These are phyloP conservation scores for Ammodytes dubius DNA, from an alignment of 2,113 vertebrate genomes.

Conservation along the genomic window DNA sequence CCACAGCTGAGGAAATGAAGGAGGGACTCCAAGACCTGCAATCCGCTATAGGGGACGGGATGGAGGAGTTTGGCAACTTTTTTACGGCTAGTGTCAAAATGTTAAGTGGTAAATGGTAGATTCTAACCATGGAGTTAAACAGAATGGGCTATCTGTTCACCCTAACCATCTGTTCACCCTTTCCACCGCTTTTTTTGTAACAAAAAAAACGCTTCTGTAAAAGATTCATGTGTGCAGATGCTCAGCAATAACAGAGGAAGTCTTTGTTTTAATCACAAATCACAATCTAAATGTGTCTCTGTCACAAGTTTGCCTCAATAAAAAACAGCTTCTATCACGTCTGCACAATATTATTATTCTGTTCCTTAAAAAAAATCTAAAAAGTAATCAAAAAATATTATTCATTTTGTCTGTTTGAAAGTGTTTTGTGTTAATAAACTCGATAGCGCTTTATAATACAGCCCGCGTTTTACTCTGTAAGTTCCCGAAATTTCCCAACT, in stretches of 20 bases:
- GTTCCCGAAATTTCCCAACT: too few relatives aligned
- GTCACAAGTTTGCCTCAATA: slow-evolving; percentile 5
- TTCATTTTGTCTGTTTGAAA: too few relatives aligned
- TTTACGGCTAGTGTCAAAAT: slow-evolving; percentile 56
- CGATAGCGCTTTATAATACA: too few relatives aligned
- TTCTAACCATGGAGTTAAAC: not conserved
- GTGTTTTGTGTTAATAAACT: too few relatives aligned
- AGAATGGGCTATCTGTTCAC: too few relatives aligned
- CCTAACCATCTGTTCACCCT: not conserved
- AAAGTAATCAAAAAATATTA: too few relatives aligned
- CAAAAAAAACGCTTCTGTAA: not conserved
- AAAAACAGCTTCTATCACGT: not conserved
- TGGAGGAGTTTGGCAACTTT: slow-evolving; percentile 73
- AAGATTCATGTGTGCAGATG: not conserved
- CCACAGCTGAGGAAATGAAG: slow-evolving; percentile 62
- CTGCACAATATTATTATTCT: not conserved
- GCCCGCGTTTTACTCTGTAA: too few relatives aligned
- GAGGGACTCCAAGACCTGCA: slow-evolving; percentile 53
- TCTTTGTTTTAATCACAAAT: not conserved
- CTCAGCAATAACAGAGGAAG: not conserved
- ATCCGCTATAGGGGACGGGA: slow-evolving; percentile 60
- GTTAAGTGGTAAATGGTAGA: slow-evolving; percentile 23
- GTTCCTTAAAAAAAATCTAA: too few relatives aligned
- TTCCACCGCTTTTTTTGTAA: not conserved
- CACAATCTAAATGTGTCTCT: not conserved